Evolutionary conservation across 2,797 vertebrate genomes (phyloP), one percentile per base, ranked within the genome.

Genomic region (Oreonectes daqikongensis): DNA sequence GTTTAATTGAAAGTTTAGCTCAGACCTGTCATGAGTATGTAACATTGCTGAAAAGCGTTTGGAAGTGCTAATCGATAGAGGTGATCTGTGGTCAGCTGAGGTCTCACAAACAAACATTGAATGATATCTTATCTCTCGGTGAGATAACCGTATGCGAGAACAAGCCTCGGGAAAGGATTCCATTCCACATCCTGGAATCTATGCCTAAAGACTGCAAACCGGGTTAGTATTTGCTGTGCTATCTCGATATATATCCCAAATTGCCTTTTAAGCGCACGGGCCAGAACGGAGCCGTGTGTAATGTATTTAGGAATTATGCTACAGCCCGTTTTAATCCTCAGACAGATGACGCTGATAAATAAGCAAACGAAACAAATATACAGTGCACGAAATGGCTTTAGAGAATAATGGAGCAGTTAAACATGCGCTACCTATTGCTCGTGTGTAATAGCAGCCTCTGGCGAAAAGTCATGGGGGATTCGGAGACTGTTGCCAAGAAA

Each of bases 381-480:
- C 24, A 69, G 30, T 24, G 35, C 10, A 60, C 28, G 20, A 72
- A 67, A 72, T 66, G 64, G 52, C 53, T 59, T 76, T 60, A 38
- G 61, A 77, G 50, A 40, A 75, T 63, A 72, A 79, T 72, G 73
- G 73, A 20, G 69, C 64, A 72, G 69, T 72, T 82, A 72, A 48
- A 71, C 72, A 75, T 44, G 35, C 75, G 44, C n/a, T 69, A 63
- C 69, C 79, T 76, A 40, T 69, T 69, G 67, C 52, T 17, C 28
- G 42, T 44, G 38, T 30, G 76, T 66, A 57, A 78, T 59, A 69
- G 59, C 22, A 18, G 79, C 79, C 61, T n/a, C 65, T 61, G 76
- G 69, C 48, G 66, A 67, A 73, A 81, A 75, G 69, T 73, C 75
- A 77, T 69, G 69, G 38, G 79, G 79, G 79, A 77, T 68, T 73